Conservation (phyloP, 2,797 vertebrate genomes). For the Balearica regulorum region DNA sequence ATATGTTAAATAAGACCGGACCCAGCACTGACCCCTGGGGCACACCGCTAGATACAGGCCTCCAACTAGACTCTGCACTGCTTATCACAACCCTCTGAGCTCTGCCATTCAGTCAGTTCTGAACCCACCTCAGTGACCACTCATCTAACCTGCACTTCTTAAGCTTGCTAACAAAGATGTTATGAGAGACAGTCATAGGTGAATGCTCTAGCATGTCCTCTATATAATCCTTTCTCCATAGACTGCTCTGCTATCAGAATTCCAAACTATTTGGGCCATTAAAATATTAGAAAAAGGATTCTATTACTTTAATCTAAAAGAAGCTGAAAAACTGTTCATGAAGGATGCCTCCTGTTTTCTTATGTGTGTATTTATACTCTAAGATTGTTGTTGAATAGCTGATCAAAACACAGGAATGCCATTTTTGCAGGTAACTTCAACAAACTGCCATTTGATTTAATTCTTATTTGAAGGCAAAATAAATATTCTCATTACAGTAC, state of each 20-base stretch:
- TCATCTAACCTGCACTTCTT: too few relatives aligned
- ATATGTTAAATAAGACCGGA: too few relatives aligned
- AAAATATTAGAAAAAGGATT: background rate
- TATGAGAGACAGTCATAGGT: background rate
- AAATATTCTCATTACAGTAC: background rate
- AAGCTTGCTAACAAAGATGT: too few relatives aligned
- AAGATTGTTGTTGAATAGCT: background rate
- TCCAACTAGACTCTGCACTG: too few relatives aligned
- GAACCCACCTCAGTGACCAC: too few relatives aligned
- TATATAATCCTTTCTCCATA: background rate
- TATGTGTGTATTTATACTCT: background rate
- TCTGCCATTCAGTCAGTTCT: too few relatives aligned
- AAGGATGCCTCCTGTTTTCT: background rate
- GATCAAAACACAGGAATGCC: background rate
- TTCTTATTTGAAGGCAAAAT: slow-evolving; percentile 1
- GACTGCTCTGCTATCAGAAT: background rate
- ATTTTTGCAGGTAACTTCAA: background rate
- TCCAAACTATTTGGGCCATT: background rate
- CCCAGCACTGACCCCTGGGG: too few relatives aligned
- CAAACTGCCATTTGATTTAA: background rate
- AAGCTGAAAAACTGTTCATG: background rate
- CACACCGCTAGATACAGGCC: too few relatives aligned
- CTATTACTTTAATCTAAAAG: background rate
- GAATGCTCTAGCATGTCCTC: background rate
- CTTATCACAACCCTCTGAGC: too few relatives aligned